These are phyloP conservation scores for Phortica okadai DNA, from an alignment of 2,888 invertebrate species.

Conservation along the genomic window DNA sequence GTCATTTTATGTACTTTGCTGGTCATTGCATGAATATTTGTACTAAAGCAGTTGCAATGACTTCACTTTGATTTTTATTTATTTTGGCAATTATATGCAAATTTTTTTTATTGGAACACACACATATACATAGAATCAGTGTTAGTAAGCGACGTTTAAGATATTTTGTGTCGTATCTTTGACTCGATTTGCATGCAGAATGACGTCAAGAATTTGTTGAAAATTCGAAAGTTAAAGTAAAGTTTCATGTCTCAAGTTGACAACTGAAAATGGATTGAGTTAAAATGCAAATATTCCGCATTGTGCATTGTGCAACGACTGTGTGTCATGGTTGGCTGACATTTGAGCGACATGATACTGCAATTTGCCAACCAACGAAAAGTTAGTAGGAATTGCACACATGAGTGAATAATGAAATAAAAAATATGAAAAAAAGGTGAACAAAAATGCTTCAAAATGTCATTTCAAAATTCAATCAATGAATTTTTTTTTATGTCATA, in stretches of 20 bases:
- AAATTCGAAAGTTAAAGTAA: background rate
- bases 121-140: background rate
- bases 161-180: too few relatives aligned
- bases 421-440: too few relatives aligned
- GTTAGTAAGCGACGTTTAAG: background rate
- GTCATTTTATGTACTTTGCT: background rate
- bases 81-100: background rate
- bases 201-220: background rate
- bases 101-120: background rate
- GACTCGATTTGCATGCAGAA: background rate
- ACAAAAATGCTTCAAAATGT: too few relatives aligned
- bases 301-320: background rate
- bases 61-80: background rate
- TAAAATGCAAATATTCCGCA: background rate
- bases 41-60: background rate
- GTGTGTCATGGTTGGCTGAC: too few relatives aligned
- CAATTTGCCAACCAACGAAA: too few relatives aligned
- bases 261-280: background rate
- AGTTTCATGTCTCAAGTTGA: constrained; percentile 15
- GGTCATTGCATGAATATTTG: background rate
- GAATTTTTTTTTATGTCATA: too few relatives aligned
- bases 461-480: too few relatives aligned
- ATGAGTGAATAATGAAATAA: too few relatives aligned
- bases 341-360: too few relatives aligned
- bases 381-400: too few relatives aligned